phyloP scores from a whole-genome alignment of 2,113 vertebrate genomes.

The Pogonocichla stellata region DNA sequence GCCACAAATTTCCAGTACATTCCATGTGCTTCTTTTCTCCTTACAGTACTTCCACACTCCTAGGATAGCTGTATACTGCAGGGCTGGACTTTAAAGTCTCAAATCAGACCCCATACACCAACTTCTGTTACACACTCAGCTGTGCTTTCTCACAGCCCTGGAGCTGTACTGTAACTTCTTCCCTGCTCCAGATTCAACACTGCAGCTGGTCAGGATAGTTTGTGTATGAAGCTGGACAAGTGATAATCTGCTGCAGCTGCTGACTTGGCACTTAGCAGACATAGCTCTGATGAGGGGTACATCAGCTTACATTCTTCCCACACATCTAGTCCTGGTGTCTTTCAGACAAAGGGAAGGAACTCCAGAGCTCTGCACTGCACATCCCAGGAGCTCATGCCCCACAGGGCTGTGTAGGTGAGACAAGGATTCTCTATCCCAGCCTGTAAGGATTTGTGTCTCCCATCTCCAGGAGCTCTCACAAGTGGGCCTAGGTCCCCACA shows the following conservation, averaged over 20 bases:
- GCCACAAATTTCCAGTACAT: not conserved
- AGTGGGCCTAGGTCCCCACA: not conserved
- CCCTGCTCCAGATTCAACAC: not conserved
- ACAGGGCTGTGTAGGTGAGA: not conserved
- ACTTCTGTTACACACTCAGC: not conserved
- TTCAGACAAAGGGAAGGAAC: not conserved
- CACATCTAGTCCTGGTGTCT: not conserved
- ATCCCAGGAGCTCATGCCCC: not conserved
- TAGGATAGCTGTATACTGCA: not conserved
- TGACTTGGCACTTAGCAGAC: no score
- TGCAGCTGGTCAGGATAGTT: not conserved
- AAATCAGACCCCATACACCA: not conserved
- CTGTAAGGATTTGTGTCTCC: not conserved
- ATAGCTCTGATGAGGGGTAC: not conserved
- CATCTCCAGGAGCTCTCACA: not conserved
- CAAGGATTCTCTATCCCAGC: not conserved
- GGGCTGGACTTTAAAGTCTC: not conserved
- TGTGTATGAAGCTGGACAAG: not conserved
- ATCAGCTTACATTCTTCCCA: not conserved
- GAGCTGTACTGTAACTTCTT: not conserved
- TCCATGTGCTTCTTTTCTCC: not conserved
- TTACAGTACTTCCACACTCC: not conserved
- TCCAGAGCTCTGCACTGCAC: not conserved
- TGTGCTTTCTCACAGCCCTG: not conserved
- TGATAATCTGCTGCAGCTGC: not conserved